These are phyloP conservation scores for Poicephalus gulielmi DNA, from an alignment of 2,113 vertebrate species.

Conservation along the genomic window DNA sequence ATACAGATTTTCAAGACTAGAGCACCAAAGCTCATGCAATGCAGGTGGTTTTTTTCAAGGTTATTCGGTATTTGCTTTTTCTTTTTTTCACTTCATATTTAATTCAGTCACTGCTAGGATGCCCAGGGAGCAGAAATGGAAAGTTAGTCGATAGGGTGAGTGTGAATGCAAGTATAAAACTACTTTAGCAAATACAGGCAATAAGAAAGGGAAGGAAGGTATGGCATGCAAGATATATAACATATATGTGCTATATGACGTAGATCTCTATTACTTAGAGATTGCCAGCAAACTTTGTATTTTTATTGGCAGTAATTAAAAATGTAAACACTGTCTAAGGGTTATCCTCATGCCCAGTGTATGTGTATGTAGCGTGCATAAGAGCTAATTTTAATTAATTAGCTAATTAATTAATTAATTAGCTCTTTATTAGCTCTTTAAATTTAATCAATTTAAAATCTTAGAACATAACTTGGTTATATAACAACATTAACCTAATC, in stretches of 20 bases:
- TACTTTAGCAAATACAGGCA: conserved; percentile 15
- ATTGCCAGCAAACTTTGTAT: background rate
- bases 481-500: background rate
- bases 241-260: background rate
- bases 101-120: conserved; percentile 48
- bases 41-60: conserved; percentile 75
- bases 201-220: background rate
- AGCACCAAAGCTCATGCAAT: conserved; percentile 72
- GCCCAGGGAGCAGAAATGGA: conserved; percentile 36
- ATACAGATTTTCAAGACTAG: conserved; percentile 58
- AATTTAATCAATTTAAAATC: background rate
- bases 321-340: background rate
- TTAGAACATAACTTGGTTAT: background rate
- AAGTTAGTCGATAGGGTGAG: conserved; percentile 44
- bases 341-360: background rate
- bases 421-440: too few relatives aligned
- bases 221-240: background rate
- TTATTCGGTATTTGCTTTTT: conserved; percentile 58
- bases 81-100: conserved; percentile 55
- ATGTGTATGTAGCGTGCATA: background rate
- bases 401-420: too few relatives aligned
- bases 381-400: background rate
- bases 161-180: conserved; percentile 32
- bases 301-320: background rate
- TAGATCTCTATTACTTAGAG: background rate